Evolutionary conservation across 2,113 vertebrate genomes (phyloP).

Genomic region (Brachyhypopomus gauderio): DNA sequence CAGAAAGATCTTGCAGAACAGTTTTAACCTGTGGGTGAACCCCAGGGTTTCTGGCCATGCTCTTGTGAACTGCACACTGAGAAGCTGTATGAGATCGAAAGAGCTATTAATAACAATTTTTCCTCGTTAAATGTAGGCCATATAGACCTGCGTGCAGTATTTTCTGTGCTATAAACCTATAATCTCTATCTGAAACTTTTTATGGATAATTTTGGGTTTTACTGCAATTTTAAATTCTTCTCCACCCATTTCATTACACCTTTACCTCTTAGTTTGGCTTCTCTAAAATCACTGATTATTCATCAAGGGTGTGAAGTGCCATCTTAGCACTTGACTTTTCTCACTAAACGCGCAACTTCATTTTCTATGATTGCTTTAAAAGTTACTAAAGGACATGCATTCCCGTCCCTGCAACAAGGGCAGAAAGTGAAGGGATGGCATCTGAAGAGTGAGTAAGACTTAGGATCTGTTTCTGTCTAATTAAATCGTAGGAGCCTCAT

Average conservation of each 20-base stretch:
- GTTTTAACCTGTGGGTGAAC: neutral
- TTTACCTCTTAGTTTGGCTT: neutral
- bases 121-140: neutral
- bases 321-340: conserved; percentile 71
- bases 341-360: conserved; percentile 63
- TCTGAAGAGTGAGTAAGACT: conserved; percentile 77
- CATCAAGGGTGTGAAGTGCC: conserved; percentile 70
- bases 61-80: neutral
- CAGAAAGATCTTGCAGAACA: neutral
- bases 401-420: conserved; percentile 67
- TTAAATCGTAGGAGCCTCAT: conserved; percentile 77
- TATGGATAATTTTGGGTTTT: neutral
- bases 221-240: neutral
- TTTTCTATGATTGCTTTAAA: conserved; percentile 69
- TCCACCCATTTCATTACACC: neutral
- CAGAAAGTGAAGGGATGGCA: conserved; percentile 75
- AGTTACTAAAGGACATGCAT: conserved; percentile 73
- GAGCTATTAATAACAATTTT: neutral
- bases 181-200: neutral
- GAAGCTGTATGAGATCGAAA: neutral
- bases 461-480: conserved; percentile 82
- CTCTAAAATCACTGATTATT: conserved; percentile 54
- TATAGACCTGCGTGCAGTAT: neutral
- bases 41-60: neutral
- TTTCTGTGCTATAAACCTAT: neutral